Evolutionary conservation across 2,113 vertebrate genomes (phyloP), one percentile per base, ranked within the genome.

Genomic region (Fregata magnificens): DNA sequence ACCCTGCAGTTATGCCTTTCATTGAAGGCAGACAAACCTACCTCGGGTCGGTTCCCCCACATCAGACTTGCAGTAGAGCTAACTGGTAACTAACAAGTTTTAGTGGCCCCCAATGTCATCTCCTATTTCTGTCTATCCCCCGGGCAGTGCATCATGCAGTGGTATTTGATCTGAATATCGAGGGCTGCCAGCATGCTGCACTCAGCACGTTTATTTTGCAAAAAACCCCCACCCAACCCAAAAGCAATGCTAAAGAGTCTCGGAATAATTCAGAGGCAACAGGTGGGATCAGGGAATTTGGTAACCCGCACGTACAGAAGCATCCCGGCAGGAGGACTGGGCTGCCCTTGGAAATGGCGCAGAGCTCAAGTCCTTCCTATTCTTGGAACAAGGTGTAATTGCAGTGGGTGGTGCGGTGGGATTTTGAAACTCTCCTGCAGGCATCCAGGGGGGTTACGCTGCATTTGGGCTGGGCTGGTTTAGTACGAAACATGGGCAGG

Each of bases 211-310:
- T 92, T 89, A 53, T 61, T 83, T n/a, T 1, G 16, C 44, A 1
- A 40, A 40, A 32, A 5, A 32, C n/a, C n/a, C n/a, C n/a, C n/a
- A 5, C 1, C 14, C 8, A 38, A 44, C 2, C 2, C 65, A 44
- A 76, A 71, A 66, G 28, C 56, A 58, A 70, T 50, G 31, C 38
- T 70, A 73, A 90, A 44, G 8, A 24, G 5, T 28, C 55, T 66
- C 29, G 8, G 31, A 82, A 31, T 69, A 77, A 73, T 36, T 83
- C 21, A 80, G 86, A 83, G 53, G 38, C 50, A 81, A 18, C 11
- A 70, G 32, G 45, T 89, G 77, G 40, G n/a, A 79, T 47, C 5
- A 52, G 69, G 62, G 44, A 45, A 24, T 71, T 71, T 58, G 70
- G 81, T 34, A 59, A 78, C 58, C 52, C 91, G 56, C n/a, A 36